Percentiles rank a stretch among this genome's conserved stretches.
Evolutionary conservation across 1,140 invertebrate genomes (phyloP).

Genomic region (Palaemon carinicauda): DNA sequence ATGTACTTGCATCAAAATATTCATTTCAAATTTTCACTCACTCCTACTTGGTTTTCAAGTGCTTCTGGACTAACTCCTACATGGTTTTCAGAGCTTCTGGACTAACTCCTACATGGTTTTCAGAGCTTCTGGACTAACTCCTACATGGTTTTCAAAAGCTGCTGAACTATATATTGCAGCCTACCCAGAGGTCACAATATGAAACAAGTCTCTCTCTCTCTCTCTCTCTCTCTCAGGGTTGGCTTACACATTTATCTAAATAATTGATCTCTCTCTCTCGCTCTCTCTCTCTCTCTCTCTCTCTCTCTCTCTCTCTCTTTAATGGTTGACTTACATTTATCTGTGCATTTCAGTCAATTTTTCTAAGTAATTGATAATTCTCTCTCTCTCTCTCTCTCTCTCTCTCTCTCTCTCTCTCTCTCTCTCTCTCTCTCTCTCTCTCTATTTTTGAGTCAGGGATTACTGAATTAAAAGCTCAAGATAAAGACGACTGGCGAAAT

Average conservation of each 20-base stretch:
- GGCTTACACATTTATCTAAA: no score
- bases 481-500: no score
- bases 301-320: background rate
- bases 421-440: no score
- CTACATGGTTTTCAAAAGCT: background rate
- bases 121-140: background rate
- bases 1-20: no score
- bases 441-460: no score
- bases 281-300: background rate
- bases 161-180: background rate
- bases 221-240: background rate
- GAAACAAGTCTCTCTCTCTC: background rate
- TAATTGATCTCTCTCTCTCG: background rate
- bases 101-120: background rate
- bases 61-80: background rate
- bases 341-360: no score
- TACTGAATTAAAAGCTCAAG: no score
- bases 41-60: background rate
- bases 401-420: no score
- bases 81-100: background rate
- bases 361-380: no score
- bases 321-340: no score
- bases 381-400: no score
- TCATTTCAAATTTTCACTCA: background rate
- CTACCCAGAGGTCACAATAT: background rate